phyloP scores from a whole-genome alignment of 2,113 vertebrate genomes.

The Cynoglossus semilaevis region DNA sequence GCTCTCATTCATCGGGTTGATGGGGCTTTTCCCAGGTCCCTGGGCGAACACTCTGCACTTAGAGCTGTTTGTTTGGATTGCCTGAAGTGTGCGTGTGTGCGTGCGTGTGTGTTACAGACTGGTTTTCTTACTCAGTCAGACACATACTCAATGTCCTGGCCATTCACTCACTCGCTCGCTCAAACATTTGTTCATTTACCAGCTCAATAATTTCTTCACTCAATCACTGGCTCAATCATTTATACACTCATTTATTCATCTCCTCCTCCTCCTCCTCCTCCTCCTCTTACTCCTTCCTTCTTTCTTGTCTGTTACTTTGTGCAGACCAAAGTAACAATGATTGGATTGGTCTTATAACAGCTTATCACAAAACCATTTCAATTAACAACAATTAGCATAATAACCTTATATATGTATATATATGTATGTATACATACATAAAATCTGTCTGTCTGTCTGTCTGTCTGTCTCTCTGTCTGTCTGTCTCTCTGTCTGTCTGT shows the following conservation, averaged over 20 bases:
- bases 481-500: too few species aligned
- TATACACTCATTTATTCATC: conserved; percentile 67
- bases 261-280: conserved; percentile 24
- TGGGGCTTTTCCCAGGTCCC: conserved; percentile 71
- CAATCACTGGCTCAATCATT: conserved; percentile 72
- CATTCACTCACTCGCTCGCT: conserved; percentile 60
- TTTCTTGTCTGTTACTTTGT: conserved; percentile 13
- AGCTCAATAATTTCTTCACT: conserved; percentile 75
- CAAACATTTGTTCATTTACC: conserved; percentile 76
- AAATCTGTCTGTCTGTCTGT: too few species aligned
- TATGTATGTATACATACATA: too few species aligned
- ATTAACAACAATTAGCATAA: too few species aligned
- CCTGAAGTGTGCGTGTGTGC: conserved; percentile 59
- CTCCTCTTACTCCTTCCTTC: conserved; percentile 12
- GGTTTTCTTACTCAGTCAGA: conserved; percentile 64
- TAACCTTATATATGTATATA: too few species aligned
- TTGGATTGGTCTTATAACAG: conserved; percentile 5
- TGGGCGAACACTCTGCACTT: conserved; percentile 70
- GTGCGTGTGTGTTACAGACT: conserved; percentile 36
- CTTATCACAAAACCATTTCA: too few species aligned
- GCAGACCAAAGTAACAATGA: too few species aligned
- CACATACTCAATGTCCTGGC: conserved; percentile 68
- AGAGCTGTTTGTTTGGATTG: conserved; percentile 75
- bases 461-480: too few species aligned
- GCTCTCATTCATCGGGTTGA: conserved; percentile 73